Evolutionary conservation across 2,797 vertebrate species (phyloP), one percentile per base, ranked within the genome.

Genomic region (Podarcis siculus): DNA sequence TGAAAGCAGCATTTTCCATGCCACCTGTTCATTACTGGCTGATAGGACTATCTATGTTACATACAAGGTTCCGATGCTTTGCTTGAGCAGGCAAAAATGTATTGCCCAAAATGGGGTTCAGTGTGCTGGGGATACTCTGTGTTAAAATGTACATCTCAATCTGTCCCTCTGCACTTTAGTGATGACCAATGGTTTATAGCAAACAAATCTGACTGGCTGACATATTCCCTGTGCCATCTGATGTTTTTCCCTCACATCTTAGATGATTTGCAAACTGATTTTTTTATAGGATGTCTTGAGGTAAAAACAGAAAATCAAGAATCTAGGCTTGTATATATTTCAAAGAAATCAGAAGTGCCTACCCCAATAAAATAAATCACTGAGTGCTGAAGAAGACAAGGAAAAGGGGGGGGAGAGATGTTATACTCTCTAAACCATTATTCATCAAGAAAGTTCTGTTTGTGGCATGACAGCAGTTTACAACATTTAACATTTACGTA

Each of bases 401-500:
- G 45, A 79, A 79, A 37, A 9, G 4, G 6, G 35, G 9, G 10
- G n/a, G 45, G 64, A 5, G 1, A 42, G 37, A 72, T 37, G 25
- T 27, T 71, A 25, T 72, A 3, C 45, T 61, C 45, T 69, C 45
- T 69, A 37, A 58, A 80, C 37, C 37, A 61, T 86, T 72, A 80
- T 72, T 72, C 66, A 72, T 32, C n/a, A 21, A 19, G 45, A 39
- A 86, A 71, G 27, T 79, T 79, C 15, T 49, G 45, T 58, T 71
- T 23, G 19, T 58, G 25, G 45, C 23, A 5, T 80, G 77, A 86
- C 77, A 80, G 85, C 66, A 71, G 21, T 86, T 86, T 79, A 58
- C 67, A 86, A 79, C 39, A 86, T 86, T 86, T 86, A 79, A 72
- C 77, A 80, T 42, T 72, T 80, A 58, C 45, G 30, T 25, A 1